Conservation (phyloP, 2,888 invertebrate species). For the Amphipoea oculea region DNA sequence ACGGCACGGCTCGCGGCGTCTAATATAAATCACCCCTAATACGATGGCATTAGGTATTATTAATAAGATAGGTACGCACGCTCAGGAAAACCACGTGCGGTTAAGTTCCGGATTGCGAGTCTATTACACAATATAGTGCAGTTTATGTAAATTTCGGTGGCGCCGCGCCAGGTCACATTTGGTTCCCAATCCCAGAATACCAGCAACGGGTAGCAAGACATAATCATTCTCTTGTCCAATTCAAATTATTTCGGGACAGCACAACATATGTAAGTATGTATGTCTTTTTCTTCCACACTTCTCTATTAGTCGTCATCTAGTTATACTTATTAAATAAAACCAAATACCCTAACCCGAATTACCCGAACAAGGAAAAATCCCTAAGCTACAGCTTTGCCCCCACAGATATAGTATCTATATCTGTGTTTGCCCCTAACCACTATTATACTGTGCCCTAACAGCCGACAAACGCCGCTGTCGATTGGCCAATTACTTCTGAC, state of each 20-base stretch:
- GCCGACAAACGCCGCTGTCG: background rate
- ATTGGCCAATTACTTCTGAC: slow-evolving; percentile 4
- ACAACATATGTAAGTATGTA: background rate
- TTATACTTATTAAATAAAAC: background rate
- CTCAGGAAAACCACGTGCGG: background rate
- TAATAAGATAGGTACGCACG: background rate
- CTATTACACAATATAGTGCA: slow-evolving; percentile 16
- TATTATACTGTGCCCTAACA: no score
- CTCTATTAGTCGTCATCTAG: background rate
- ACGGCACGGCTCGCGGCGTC: no score
- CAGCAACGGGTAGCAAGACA: background rate
- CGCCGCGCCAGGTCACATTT: slow-evolving; percentile 11
- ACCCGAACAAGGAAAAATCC: background rate
- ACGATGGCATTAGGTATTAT: background rate
- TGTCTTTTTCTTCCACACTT: background rate
- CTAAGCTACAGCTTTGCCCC: background rate
- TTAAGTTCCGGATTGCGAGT: background rate
- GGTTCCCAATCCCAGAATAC: slow-evolving; percentile 9
- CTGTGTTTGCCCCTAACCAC: no score
- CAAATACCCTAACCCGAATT: background rate
- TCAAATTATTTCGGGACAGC: background rate
- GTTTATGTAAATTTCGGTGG: background rate
- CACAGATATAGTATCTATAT: no score
- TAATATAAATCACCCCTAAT: background rate
- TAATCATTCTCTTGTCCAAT: background rate